Evolutionary conservation across 2,113 vertebrate species (phyloP).

Genomic region (Stigmatopora nigra): DNA sequence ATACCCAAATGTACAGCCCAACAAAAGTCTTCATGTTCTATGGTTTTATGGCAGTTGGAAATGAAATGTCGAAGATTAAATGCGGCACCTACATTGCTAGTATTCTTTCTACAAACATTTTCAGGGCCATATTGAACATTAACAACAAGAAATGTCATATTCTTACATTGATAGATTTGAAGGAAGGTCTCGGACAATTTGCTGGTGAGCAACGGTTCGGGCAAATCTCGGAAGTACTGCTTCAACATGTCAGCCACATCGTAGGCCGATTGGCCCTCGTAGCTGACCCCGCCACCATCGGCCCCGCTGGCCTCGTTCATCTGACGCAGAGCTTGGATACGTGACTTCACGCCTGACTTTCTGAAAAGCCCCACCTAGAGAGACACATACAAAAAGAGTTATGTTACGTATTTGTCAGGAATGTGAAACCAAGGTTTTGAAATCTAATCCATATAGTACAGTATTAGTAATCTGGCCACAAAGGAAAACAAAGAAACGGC

Average conservation of each 20-base stretch:
- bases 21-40: no score
- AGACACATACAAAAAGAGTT: constrained; percentile 16
- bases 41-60: no score
- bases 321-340: constrained; percentile 89
- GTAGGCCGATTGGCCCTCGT: constrained; percentile 90
- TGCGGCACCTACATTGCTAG: no score
- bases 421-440: constrained; percentile 11
- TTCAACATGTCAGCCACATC: constrained; percentile 98
- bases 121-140: no score
- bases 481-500: not conserved
- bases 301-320: constrained; percentile 83
- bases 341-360: constrained; percentile 94
- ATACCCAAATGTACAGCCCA: no score
- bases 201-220: constrained; percentile 89
- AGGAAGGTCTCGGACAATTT: constrained; percentile 96
- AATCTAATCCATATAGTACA: constrained; percentile 1
- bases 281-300: constrained; percentile 80
- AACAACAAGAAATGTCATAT: not conserved
- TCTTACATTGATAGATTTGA: constrained; percentile 97
- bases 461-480: constrained; percentile 3
- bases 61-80: no score
- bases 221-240: constrained; percentile 94
- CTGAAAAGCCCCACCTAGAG: constrained; percentile 90
- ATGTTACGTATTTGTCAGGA: constrained; percentile 1
- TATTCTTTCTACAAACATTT: no score